Evolutionary conservation across 2,888 invertebrate species (phyloP).

Genomic region (Nephrotoma flavescens): DNA sequence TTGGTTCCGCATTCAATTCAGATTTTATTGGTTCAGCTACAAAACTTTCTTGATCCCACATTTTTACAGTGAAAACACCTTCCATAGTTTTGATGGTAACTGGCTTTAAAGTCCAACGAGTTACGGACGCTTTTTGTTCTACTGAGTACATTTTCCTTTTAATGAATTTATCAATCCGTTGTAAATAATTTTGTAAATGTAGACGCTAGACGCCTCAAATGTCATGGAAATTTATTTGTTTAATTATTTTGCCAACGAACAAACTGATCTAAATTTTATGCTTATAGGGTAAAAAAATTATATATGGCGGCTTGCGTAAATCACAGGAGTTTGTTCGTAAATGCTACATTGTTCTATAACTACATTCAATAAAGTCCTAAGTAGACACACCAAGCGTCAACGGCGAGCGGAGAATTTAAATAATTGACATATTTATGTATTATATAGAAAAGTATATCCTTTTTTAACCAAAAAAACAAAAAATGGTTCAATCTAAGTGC

Average conservation of each 20-base stretch:
- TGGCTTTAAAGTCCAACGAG: background rate
- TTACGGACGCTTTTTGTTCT: background rate
- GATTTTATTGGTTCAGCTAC: background rate
- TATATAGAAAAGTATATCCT: too few relatives aligned
- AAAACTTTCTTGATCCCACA: background rate
- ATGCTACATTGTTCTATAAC: too few relatives aligned
- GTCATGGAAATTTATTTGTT: background rate
- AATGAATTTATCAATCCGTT: background rate
- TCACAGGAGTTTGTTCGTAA: background rate
- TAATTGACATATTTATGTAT: too few relatives aligned
- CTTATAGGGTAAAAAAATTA: background rate
- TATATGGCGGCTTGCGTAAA: background rate
- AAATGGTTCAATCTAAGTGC: too few relatives aligned
- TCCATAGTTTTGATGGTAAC: background rate
- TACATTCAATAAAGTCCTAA: too few relatives aligned
- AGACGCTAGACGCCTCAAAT: background rate
- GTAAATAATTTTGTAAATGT: background rate
- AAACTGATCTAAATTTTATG: background rate
- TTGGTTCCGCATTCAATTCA: background rate
- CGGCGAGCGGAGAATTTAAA: too few relatives aligned
- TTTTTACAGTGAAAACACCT: background rate
- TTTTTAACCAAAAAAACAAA: too few relatives aligned
- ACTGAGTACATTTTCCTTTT: background rate
- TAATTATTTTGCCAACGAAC: background rate
- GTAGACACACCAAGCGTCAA: too few relatives aligned